Evolutionary conservation across 2,888 invertebrate species (phyloP), one percentile per base, ranked within the genome.

Genomic region (Temnothorax rugatulus): DNA sequence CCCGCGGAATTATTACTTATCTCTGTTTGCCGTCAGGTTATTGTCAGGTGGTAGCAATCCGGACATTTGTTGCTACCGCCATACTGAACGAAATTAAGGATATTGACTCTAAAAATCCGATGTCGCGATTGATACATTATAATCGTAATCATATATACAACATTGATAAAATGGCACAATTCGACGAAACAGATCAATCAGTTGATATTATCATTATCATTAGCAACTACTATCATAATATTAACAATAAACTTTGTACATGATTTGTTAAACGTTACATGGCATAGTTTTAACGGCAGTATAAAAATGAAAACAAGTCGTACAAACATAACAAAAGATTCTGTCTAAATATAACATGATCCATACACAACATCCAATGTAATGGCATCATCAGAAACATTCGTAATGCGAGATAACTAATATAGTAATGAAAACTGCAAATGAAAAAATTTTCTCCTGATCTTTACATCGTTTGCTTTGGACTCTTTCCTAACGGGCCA

Each of bases 181-280:
- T 93, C 79, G 91, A 93, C 90, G 83, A 93, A 92, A 92, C 88
- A 89, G 87, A 92, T 92, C 86, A 89, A 91, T 89, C 87, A 82
- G 73, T 88, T 82, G 71, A 82, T 82, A 82, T 84, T 82, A 77
- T 73, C 63, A 18, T 82, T 88, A 85, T 86, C 64, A 75, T 88
- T 89, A 89, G 82, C 69, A 34, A 84, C 89, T 89, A 83, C 81
- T 85, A 85, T 86, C 68, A 84, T 83, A 61, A 38, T 69, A 66
- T 90, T 91, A 93, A 93, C 92, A 92, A 92, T 93, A 90, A 92
- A 92, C 92, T 94, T 94, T 94, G 93, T 94, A 94, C 93, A 93
- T 85, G 90, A 91, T 89, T 88, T 86, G 84, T 90, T 89, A 91
- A 90, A 90, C 85, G 82, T 84, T 85, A 86, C 75, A 84, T 84